Evolutionary conservation across 2,888 invertebrate genomes (phyloP), one percentile per base, ranked within the genome.

Genomic region (Netelia fuscicornis): DNA sequence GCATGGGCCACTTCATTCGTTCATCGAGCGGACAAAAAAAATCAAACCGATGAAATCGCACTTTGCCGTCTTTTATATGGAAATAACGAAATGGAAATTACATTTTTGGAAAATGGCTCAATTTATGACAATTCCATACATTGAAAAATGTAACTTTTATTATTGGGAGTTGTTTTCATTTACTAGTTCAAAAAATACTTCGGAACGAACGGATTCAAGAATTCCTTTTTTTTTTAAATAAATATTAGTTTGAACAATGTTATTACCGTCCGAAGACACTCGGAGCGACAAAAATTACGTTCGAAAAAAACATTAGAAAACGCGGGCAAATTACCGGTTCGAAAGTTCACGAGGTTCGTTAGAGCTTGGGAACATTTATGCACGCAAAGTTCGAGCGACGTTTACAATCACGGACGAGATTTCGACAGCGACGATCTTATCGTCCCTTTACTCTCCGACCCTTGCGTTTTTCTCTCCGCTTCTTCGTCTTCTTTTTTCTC

Each of bases 401-500:
- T 74, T 75, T 78, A 65, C 72, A 84, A 84, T 84, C 78, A 54
- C 52, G 54, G 54, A 60, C 54, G 58, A 10, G 17, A 74, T 81
- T 30, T 79, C 56, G 68, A 64, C 23, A 70, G 20, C 48, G 48
- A 58, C 64, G 81, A 84, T 81, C 72, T 25, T 74, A 81, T 81
- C 81, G 64, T 8, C 20, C 37, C 37, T 20, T 67, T 67, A 67
- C 60, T 77, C 48, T 30, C 48, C 67, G 52, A 17, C 37, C 23
- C 52, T 20, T 68, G 60, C 67, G 67, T 58, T 58, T n/a, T 68
- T 25, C 13, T 13, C 13, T 48, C 48, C 9, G 9, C 48, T 6
- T 48, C 48, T 48, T 48, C 48, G 48, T 48, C 48, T 48, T 48
- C 48, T 48, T 58, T 44, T 37, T 64, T 48, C 60, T 60, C 76